These are phyloP conservation scores for Periophthalmus magnuspinnatus DNA, from an alignment of 2,797 vertebrate species.

Conservation along the genomic window DNA sequence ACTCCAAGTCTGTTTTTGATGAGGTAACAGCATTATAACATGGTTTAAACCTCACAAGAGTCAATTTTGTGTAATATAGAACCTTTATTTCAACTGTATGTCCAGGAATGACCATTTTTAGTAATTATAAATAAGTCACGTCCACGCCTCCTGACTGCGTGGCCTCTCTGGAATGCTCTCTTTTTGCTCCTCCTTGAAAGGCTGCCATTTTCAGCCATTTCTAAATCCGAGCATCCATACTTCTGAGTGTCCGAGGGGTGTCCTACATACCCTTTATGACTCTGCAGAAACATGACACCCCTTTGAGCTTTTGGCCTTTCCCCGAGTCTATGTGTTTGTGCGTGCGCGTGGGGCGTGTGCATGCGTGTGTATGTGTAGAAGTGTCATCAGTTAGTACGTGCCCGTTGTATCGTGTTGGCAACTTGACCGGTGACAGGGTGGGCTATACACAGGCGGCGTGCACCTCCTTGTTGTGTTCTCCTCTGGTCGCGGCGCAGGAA, in stretches of 20 bases:
- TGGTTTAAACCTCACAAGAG: no score
- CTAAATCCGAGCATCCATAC: slow-evolving; percentile 52
- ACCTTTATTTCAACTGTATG: background rate
- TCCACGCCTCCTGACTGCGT: background rate
- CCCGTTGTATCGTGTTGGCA: slow-evolving; percentile 26
- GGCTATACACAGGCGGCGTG: slow-evolving; percentile 21
- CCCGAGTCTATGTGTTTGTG: slow-evolving; percentile 12
- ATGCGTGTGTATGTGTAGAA: slow-evolving; percentile 19
- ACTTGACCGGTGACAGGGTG: slow-evolving; percentile 14
- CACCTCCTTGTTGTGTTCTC: slow-evolving; percentile 19
- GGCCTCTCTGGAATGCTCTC: slow-evolving; percentile 42
- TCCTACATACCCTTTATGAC: slow-evolving; percentile 63
- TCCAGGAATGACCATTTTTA: background rate
- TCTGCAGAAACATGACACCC: slow-evolving; percentile 67
- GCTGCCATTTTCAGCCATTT: slow-evolving; percentile 54
- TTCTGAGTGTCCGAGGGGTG: slow-evolving; percentile 29
- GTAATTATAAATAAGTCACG: background rate
- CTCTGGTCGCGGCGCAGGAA: slow-evolving; percentile 22
- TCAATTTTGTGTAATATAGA: no score
- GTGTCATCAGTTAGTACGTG: slow-evolving; percentile 14
- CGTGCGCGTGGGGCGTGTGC: background rate
- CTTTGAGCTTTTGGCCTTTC: slow-evolving; percentile 67
- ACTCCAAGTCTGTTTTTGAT: no score
- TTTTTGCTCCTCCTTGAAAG: slow-evolving; percentile 39
- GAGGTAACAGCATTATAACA: no score